Base-by-base conservation (phyloP, 2,797 vertebrate species). In the Tadarida brasiliensis region DNA sequence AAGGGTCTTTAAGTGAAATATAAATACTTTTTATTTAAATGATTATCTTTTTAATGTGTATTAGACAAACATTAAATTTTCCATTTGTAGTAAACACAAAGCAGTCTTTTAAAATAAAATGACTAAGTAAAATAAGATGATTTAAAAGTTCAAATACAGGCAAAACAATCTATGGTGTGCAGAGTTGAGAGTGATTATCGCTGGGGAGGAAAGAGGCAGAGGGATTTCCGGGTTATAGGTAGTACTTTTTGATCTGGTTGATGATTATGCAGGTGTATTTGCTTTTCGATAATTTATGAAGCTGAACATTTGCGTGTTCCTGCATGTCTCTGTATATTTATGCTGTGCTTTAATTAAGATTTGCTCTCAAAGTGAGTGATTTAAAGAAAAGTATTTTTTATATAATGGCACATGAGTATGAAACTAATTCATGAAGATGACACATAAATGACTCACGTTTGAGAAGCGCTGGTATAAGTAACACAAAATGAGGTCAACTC, bases 361-460 rank as follows among this genome's bases (percentile, higher is more conserved):
- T 17, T 94, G 28, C 54, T 88, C 28, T 68, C 47, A 54, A 91
- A 70, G 10, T 70, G 44, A 89, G 28, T 35, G 16, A 85, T 67
- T 77, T 86, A 77, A 94, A 82, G 67, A 54, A 84, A 88, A 73
- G n/a, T 14, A 57, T 74, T 87, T 19, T 7, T 26, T 63, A 85
- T 56, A 70, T 33, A 88, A 67, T 19, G 12, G 11, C 44, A 83
- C 20, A 82, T 0, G 0, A 67, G 68, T 0, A 71, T n/a, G 22
- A 51, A 67, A 95, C 93, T 86, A 61, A 77, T 65, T 35, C 44
- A 71, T 30, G 47, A 68, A 63, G 24, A 49, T 9, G 54, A 81
- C 1, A 84, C 44, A 84, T 4, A 70, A 22, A 76, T 35, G 68
- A 93, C 44, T 91, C 15, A 24, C 1, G 33, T 74, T n/a, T 80